Base-by-base conservation (phyloP, 2,888 invertebrate species). In the Rotaria magnacalcarata region DNA sequence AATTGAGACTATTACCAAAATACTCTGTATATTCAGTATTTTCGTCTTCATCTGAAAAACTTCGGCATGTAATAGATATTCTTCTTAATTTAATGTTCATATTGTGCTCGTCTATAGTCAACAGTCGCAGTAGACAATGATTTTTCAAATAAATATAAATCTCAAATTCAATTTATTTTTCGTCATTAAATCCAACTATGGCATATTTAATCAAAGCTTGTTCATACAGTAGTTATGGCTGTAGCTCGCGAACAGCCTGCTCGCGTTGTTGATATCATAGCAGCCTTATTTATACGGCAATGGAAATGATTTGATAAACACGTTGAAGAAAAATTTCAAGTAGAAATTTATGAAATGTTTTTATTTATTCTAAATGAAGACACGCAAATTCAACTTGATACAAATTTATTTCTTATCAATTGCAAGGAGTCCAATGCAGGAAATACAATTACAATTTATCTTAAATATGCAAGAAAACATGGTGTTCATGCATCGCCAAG, bases 1-100 rank as follows among this genome's bases (percentile, higher is more conserved):
- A 11, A n/a, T n/a, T 60, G 58, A n/a, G 10, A n/a, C 58, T 60
- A n/a, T 60, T 60, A 60, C 74, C 41, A 74, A 74, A 74, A 74
- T 74, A 74, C 19, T 41, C 74, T 74, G 43, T 21, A 21, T 74
- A 74, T 74, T 14, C 74, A 41, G 19, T 74, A 74, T 2, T 24
- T 21, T 19, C 34, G 21, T 43, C 74, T 41, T 21, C 41, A 41
- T 8, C 10, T n/a, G 41, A 74, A 16, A 16, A 34, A 74, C 3
- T 4, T 34, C 43, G 43, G 1, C 74, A 74, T 41, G 34, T 34
- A 74, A 41, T 74, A 8, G 74, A 74, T 41, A 41, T 74, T 1
- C 41, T 41, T 41, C 74, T 74, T 43, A 41, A 74, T 74, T 41
- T 74, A 21, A 41, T 74, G 74, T 41, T 41, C 41, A 74, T 74